phyloP scores from a whole-genome alignment of 2,113 vertebrate species.

The Cephalopterus ornatus region DNA sequence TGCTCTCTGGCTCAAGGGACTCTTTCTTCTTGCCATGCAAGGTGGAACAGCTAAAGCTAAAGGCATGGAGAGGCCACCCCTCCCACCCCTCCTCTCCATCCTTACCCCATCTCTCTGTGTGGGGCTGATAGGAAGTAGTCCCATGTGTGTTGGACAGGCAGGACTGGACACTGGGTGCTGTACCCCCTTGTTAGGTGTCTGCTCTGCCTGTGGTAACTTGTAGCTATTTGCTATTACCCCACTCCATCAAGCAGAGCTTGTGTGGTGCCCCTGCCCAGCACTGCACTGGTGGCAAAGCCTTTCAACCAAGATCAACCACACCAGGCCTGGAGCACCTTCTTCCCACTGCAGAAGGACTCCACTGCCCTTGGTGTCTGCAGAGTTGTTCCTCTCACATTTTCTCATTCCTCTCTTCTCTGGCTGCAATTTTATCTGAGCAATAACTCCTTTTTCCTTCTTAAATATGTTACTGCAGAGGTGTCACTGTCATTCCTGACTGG shows the following conservation, averaged over 20 bases:
- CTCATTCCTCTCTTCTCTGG: not conserved
- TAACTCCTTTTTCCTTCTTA: not conserved
- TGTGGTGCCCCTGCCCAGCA: rapidly evolving
- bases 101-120: not conserved
- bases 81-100: not conserved
- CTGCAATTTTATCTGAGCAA: not conserved
- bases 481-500: not conserved
- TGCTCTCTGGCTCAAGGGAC: not conserved
- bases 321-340: not conserved
- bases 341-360: too few relatives aligned
- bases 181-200: not conserved
- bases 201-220: not conserved
- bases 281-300: not conserved
- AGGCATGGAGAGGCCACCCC: not conserved
- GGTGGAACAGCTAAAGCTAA: not conserved
- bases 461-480: not conserved
- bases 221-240: not conserved
- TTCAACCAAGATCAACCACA: not conserved
- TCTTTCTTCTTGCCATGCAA: rapidly evolving
- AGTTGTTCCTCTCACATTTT: rapidly evolving
- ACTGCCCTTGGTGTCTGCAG: not conserved
- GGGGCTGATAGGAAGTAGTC: not conserved
- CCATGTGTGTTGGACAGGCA: not conserved
- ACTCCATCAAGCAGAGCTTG: not conserved
- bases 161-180: not conserved